Conservation (phyloP, 2,888 invertebrate species). For the Choristoneura rosaceana region DNA sequence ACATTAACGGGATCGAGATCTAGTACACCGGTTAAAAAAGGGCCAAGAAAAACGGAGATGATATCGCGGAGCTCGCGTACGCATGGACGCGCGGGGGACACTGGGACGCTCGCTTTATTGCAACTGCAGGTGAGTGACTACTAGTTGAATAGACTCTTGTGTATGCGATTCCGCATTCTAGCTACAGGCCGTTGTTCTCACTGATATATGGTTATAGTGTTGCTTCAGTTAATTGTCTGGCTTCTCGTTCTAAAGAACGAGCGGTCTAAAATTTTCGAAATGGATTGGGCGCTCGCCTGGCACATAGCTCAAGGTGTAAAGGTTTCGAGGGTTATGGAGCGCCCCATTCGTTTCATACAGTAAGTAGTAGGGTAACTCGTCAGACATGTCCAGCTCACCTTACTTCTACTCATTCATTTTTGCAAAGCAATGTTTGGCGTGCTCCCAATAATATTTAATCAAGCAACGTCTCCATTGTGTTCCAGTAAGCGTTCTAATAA, state of each 20-base stretch:
- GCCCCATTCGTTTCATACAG: background rate
- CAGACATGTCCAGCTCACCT: background rate
- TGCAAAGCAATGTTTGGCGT: background rate
- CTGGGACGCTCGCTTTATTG: constrained; percentile 22
- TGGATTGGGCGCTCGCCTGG: background rate
- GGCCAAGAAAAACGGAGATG: background rate
- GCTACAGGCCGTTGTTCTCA: background rate
- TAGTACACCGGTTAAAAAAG: background rate
- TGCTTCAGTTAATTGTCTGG: background rate
- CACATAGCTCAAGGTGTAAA: background rate
- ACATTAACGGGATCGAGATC: constrained; percentile 2
- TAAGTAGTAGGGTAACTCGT: background rate
- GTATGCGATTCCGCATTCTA: constrained; percentile 18
- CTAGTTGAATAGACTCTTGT: constrained; percentile 12
- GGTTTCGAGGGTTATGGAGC: background rate
- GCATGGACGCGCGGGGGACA: constrained; percentile 17
- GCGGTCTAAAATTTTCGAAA: background rate
- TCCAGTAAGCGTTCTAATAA: background rate
- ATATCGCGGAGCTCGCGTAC: constrained; percentile 18
- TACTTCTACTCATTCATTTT: background rate
- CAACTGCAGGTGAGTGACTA: constrained; percentile 29
- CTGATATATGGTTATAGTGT: background rate
- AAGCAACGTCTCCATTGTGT: background rate
- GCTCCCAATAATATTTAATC: background rate
- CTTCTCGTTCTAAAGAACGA: background rate